Percentiles rank a stretch among this genome's conserved stretches.
These are phyloP conservation scores for Varecia variegata DNA, from an alignment of 2,797 vertebrate genomes.

Conservation along the genomic window DNA sequence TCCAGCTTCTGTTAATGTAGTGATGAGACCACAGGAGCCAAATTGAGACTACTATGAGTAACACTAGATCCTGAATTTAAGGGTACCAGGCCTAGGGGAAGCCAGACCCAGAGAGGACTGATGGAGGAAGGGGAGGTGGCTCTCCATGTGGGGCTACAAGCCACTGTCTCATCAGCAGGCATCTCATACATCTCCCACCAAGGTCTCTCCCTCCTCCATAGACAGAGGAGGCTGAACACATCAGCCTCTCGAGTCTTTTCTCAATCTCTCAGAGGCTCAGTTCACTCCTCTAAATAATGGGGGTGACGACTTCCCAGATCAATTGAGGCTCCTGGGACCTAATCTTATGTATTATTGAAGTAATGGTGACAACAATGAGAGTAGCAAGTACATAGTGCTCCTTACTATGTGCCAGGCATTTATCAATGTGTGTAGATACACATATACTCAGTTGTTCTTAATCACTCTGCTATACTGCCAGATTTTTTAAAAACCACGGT, in stretches of 20 bases:
- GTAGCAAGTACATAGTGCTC: background rate
- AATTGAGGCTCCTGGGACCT: background rate
- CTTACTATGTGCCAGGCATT: background rate
- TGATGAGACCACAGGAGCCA: slow-evolving; percentile 2
- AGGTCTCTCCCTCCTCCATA: background rate
- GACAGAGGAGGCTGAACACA: background rate
- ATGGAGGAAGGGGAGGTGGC: background rate
- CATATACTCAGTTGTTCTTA: background rate
- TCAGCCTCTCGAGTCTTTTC: background rate
- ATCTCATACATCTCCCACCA: background rate
- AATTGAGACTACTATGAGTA: background rate
- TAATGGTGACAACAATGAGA: background rate
- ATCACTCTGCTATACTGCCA: background rate
- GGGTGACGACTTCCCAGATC: background rate
- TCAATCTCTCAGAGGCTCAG: background rate
- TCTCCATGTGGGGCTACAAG: background rate
- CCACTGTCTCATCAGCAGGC: background rate
- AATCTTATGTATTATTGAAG: background rate
- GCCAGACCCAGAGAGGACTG: background rate
- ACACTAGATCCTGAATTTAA: background rate
- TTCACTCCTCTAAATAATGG: background rate
- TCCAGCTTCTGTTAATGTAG: background rate
- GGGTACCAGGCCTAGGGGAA: background rate
- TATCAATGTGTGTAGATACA: background rate
- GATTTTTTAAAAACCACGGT: background rate